phyloP scores from a whole-genome alignment of 1,140 invertebrate species.

The Radopholus similis region DNA sequence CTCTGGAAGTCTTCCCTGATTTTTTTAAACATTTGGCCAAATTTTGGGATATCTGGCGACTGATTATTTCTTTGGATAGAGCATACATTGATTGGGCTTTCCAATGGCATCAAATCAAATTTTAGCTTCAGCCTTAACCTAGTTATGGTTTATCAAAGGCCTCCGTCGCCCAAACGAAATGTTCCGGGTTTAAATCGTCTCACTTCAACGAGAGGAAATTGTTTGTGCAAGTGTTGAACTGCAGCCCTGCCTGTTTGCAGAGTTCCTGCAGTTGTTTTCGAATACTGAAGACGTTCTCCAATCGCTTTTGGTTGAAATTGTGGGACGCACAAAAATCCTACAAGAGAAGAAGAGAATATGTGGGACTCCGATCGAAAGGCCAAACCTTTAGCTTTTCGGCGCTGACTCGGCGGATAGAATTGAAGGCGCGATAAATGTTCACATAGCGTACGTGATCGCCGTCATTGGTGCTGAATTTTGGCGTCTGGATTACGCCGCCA shows the following conservation, averaged over 20 bases:
- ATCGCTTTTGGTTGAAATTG: constrained; percentile 78
- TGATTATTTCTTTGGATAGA: too few relatives aligned
- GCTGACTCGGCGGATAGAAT: constrained; percentile 64
- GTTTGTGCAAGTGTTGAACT: constrained; percentile 71
- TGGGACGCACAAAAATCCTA: constrained; percentile 85
- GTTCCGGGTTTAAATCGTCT: too few relatives aligned
- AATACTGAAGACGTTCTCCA: constrained; percentile 76
- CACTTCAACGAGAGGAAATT: constrained; percentile 62
- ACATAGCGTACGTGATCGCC: constrained; percentile 89
- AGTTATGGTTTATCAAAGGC: too few relatives aligned
- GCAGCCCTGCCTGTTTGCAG: constrained; percentile 67
- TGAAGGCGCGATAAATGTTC: constrained; percentile 74
- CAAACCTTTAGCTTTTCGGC: constrained; percentile 67
- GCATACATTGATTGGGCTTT: too few relatives aligned
- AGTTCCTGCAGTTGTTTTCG: constrained; percentile 76
- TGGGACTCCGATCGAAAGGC: neutral
- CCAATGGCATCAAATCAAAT: too few relatives aligned
- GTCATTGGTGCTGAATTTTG: constrained; percentile 78
- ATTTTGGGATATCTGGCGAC: too few relatives aligned
- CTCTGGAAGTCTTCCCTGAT: too few relatives aligned
- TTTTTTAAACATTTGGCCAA: too few relatives aligned
- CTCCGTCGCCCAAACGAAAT: too few relatives aligned
- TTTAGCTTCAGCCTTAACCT: too few relatives aligned
- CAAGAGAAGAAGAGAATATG: constrained; percentile 56
- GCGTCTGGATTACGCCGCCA: constrained; percentile 15